Conservation (phyloP, 2,797 vertebrate genomes). For the Botia kubotai region DNA sequence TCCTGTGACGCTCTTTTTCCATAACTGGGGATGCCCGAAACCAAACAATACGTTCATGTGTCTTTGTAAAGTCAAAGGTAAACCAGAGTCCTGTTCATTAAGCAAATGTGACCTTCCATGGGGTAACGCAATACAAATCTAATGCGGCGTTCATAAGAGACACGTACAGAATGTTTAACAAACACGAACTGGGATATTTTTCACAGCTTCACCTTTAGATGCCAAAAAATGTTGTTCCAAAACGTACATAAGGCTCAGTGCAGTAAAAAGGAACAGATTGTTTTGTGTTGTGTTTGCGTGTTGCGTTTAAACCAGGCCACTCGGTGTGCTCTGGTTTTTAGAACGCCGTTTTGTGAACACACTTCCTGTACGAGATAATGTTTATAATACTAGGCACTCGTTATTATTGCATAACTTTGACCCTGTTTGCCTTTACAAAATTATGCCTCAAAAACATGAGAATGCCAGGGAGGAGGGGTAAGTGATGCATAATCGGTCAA, state of each 20-base stretch:
- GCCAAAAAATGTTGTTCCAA: conserved; percentile 65
- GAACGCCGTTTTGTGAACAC: conserved; percentile 32
- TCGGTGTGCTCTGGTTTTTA: conserved; percentile 23
- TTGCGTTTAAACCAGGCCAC: conserved; percentile 42
- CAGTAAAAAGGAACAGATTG: conserved; percentile 54
- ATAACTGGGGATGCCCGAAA: conserved; percentile 63
- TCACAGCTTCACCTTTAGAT: conserved; percentile 65
- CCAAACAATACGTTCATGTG: conserved; percentile 58
- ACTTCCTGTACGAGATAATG: conserved; percentile 56
- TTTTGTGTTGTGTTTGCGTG: conserved; percentile 24
- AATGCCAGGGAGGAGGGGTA: conserved; percentile 47
- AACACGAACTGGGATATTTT: conserved; percentile 64
- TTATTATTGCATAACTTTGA: conserved; percentile 89
- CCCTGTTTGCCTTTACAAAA: conserved; percentile 87
- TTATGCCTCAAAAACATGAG: conserved; percentile 83
- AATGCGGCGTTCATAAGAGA: conserved; percentile 58
- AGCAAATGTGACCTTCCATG: conserved; percentile 50
- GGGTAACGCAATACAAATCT: conserved; percentile 53
- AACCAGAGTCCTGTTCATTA: conserved; percentile 48
- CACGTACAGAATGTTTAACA: conserved; percentile 60
- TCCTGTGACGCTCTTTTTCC: conserved; percentile 51
- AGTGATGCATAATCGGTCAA: conserved; percentile 30
- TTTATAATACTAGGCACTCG: conserved; percentile 82
- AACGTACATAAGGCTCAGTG: conserved; percentile 81
- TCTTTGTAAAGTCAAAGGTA: conserved; percentile 55